Conservation (phyloP, 1,140 invertebrate species). For the Geopemphigus sp. region DNA sequence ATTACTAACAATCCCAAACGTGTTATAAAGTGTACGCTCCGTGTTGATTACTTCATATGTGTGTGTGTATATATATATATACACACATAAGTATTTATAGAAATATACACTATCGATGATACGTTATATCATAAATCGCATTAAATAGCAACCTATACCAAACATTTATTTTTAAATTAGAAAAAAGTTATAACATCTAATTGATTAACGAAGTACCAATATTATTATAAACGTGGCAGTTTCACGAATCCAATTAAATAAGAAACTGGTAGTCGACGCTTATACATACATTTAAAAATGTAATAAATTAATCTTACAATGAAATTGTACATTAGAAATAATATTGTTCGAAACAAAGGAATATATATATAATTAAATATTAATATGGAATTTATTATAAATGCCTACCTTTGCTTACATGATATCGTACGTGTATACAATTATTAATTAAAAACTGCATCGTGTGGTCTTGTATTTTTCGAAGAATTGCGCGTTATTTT, state of each 20-base stretch:
- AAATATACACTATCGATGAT: background rate
- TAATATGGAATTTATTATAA: background rate
- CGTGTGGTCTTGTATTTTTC: no score
- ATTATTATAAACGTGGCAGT: background rate
- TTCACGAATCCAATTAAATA: slow-evolving; percentile 6
- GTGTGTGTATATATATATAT: background rate
- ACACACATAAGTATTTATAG: no score
- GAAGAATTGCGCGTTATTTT: no score
- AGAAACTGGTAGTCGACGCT: background rate
- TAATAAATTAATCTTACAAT: background rate
- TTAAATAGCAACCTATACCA: background rate
- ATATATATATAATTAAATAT: no score
- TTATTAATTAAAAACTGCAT: no score
- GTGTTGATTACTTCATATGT: background rate
- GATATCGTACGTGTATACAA: no score
- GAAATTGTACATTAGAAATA: background rate
- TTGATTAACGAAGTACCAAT: background rate
- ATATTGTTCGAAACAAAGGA: no score
- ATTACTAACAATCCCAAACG: slow-evolving; percentile 11
- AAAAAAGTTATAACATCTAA: slow-evolving; percentile 4
- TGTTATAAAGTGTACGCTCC: background rate
- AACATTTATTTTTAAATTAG: slow-evolving; percentile 22
- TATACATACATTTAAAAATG: background rate
- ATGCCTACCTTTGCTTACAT: no score
- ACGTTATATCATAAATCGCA: background rate